phyloP scores from a whole-genome alignment of 2,797 vertebrate species.

The Karalla daura region DNA sequence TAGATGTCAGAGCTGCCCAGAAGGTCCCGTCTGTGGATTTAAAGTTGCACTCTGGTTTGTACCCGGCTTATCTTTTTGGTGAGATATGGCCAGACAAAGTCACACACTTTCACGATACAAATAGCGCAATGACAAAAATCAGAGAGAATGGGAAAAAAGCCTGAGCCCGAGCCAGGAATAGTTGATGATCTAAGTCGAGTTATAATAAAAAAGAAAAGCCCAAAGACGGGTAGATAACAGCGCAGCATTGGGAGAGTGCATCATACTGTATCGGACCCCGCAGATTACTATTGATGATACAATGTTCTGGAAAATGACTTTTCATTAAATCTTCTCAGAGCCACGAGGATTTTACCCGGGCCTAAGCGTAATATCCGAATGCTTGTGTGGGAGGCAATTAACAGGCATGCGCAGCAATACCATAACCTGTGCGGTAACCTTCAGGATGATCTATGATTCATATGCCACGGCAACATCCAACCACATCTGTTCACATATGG shows the following conservation, averaged over 20 bases:
- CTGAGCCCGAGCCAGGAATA: constrained; percentile 2
- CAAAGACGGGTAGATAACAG: constrained; percentile 37
- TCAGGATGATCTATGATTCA: constrained; percentile 50
- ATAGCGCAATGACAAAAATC: constrained; percentile 26
- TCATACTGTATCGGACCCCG: constrained; percentile 14
- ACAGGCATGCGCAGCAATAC: constrained; percentile 26
- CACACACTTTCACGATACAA: constrained; percentile 40
- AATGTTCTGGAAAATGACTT: constrained; percentile 33
- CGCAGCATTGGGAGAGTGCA: constrained; percentile 8
- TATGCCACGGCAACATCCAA: neutral
- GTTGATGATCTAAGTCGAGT: constrained; percentile 16
- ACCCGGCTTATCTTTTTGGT: constrained; percentile 36
- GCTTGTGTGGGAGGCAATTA: constrained; percentile 24
- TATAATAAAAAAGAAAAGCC: constrained; percentile 19
- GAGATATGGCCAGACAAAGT: constrained; percentile 49
- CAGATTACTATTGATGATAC: constrained; percentile 36
- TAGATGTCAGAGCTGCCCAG: constrained; percentile 25
- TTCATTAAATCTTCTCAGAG: constrained; percentile 28
- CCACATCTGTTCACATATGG: constrained; percentile 13
- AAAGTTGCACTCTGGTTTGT: constrained; percentile 33
- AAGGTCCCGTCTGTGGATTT: constrained; percentile 34
- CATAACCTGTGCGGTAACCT: constrained; percentile 35
- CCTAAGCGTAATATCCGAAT: constrained; percentile 1
- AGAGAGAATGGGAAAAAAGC: neutral
- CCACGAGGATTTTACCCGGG: constrained; percentile 13